Conservation (phyloP, 2,113 vertebrate species). For the Tupaia tana region DNA sequence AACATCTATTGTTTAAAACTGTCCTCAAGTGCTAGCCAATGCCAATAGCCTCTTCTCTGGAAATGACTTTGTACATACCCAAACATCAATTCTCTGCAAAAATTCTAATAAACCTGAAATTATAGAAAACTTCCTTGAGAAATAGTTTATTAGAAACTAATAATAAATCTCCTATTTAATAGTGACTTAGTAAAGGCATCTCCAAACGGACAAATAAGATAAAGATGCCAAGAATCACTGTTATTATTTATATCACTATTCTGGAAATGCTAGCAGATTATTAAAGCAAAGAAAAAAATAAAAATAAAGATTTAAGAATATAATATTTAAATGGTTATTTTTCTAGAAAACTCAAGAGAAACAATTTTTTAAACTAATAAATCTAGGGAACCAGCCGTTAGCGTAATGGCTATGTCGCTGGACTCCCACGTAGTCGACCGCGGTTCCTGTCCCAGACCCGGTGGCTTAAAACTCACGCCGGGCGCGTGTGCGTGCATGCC, state of each 20-base stretch:
- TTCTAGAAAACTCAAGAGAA: conserved; percentile 41
- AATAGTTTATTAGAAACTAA: conserved; percentile 33
- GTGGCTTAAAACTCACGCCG: too few relatives aligned
- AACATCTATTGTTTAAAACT: conserved; percentile 53
- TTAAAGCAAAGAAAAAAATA: not conserved
- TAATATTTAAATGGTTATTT: conserved; percentile 28
- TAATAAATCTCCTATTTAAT: conserved; percentile 33
- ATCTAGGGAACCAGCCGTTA: too few relatives aligned
- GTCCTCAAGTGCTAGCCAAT: conserved; percentile 24
- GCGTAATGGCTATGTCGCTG: too few relatives aligned
- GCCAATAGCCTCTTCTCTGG: not conserved
- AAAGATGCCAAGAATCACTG: conserved; percentile 8
- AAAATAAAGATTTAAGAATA: conserved; percentile 2
- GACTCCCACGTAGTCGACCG: too few relatives aligned
- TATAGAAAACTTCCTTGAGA: conserved; percentile 29
- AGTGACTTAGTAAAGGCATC: not conserved
- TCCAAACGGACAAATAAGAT: conserved; percentile 29
- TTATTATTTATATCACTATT: not conserved
- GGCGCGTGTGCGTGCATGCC: too few relatives aligned
- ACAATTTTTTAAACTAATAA: not conserved
- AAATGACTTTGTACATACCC: not conserved
- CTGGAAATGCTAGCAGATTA: not conserved
- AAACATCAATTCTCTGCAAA: conserved; percentile 39
- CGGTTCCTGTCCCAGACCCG: too few relatives aligned
- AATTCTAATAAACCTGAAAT: conserved; percentile 29